Conservation (phyloP, 2,797 vertebrate genomes). For the Manis crassicaudata region DNA sequence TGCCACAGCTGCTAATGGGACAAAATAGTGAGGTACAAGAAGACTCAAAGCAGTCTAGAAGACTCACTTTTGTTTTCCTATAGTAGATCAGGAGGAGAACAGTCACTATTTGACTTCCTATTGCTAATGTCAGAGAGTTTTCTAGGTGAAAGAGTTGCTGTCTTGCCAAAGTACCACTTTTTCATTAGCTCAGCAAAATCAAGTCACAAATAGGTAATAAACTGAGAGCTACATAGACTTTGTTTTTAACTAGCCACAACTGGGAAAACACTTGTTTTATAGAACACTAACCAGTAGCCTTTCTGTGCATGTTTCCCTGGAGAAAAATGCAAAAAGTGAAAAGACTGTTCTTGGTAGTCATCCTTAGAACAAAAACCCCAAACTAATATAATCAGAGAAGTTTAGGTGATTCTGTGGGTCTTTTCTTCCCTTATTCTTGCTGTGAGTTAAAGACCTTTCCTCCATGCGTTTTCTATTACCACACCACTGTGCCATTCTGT, state of each 20-base stretch:
- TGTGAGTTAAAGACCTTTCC: neutral
- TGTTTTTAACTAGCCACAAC: neutral
- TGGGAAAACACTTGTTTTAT: neutral
- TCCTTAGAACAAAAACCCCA: slow-evolving; percentile 1
- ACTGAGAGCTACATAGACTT: neutral
- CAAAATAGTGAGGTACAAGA: neutral
- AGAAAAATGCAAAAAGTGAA: neutral
- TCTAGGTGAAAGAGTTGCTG: neutral
- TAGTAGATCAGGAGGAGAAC: neutral
- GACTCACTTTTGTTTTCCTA: neutral
- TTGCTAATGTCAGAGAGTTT: neutral
- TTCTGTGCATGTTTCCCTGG: neutral
- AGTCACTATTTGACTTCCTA: neutral
- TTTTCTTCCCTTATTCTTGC: neutral
- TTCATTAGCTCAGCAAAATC: slow-evolving; percentile 2
- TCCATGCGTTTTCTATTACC: neutral
- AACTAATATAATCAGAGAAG: neutral
- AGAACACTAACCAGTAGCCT: neutral
- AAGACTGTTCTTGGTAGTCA: neutral
- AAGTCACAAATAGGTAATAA: neutral
- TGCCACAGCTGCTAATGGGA: neutral
- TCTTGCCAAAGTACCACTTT: neutral
- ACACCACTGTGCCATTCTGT: neutral
- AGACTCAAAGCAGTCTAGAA: neutral
- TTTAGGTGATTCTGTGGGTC: neutral